These are phyloP conservation scores for Piprites chloris DNA, from an alignment of 2,113 vertebrate species.

Conservation along the genomic window DNA sequence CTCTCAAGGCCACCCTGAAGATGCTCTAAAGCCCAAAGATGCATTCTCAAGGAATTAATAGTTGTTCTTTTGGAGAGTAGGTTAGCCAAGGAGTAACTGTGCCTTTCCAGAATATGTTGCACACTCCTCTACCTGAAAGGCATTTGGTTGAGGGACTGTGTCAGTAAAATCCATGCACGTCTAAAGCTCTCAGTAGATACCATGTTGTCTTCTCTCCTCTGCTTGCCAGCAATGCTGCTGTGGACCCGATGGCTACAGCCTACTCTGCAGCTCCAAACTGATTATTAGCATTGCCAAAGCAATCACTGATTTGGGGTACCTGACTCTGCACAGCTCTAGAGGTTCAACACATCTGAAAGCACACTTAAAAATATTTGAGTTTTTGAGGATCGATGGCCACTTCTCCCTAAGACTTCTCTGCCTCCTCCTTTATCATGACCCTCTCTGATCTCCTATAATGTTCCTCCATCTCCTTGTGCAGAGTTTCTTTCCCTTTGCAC, in stretches of 20 bases:
- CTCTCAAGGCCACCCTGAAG: background rate
- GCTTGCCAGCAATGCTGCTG: background rate
- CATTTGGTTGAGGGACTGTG: background rate
- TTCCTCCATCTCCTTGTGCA: background rate
- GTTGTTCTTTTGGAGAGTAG: background rate
- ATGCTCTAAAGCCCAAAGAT: background rate
- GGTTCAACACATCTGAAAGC: background rate
- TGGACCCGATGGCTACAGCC: background rate
- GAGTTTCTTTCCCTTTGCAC: background rate
- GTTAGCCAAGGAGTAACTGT: background rate
- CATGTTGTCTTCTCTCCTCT: background rate
- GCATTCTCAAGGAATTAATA: background rate
- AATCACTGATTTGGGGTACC: background rate
- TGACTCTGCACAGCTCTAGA: background rate
- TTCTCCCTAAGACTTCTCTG: background rate
- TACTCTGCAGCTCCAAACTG: background rate
- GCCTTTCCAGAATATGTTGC: background rate
- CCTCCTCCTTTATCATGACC: background rate
- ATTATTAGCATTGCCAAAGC: background rate
- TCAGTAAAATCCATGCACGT: accelerated
- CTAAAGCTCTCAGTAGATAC: background rate
- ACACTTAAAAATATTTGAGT: background rate
- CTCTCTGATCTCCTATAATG: background rate
- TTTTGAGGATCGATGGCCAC: background rate
- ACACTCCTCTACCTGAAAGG: background rate